Conservation (phyloP, 2,888 invertebrate species). For the Caradrina kadenii region DNA sequence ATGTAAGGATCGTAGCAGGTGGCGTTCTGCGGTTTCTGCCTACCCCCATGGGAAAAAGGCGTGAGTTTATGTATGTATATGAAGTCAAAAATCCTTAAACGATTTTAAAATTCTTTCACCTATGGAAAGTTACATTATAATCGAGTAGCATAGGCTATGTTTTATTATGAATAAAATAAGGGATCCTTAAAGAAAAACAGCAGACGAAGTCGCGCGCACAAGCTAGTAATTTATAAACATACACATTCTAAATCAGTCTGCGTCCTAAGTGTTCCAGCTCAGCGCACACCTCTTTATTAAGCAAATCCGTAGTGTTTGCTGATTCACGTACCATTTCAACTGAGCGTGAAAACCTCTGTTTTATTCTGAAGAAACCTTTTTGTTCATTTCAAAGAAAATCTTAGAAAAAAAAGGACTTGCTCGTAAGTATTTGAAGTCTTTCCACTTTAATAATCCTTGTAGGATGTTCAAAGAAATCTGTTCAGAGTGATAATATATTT, state of each 20-base stretch:
- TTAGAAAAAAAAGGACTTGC: constrained; percentile 28
- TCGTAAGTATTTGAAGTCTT: constrained; percentile 41
- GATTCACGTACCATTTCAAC: constrained; percentile 48
- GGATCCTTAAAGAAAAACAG: too few relatives aligned
- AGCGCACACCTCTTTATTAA: constrained; percentile 28
- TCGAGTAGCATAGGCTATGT: too few relatives aligned
- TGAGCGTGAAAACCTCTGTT: constrained; percentile 44
- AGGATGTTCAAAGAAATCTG: constrained; percentile 31
- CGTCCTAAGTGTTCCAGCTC: constrained; percentile 22
- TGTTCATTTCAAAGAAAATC: constrained; percentile 39
- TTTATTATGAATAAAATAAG: too few relatives aligned
- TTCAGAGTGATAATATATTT: constrained; percentile 7
- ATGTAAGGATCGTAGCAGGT: too few relatives aligned
- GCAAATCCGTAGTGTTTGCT: constrained; percentile 54
- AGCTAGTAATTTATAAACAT: not conserved
- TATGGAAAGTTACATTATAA: too few relatives aligned
- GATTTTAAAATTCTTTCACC: too few relatives aligned
- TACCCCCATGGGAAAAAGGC: too few relatives aligned
- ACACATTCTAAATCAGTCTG: not conserved
- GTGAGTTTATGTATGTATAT: too few relatives aligned
- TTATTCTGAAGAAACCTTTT: constrained; percentile 43
- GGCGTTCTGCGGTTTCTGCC: too few relatives aligned
- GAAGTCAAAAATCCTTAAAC: too few relatives aligned
- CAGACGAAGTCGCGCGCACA: too few relatives aligned
- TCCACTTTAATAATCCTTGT: constrained; percentile 36